phyloP scores from a whole-genome alignment of 2,113 vertebrate species.

The Hyperopisus bebe region DNA sequence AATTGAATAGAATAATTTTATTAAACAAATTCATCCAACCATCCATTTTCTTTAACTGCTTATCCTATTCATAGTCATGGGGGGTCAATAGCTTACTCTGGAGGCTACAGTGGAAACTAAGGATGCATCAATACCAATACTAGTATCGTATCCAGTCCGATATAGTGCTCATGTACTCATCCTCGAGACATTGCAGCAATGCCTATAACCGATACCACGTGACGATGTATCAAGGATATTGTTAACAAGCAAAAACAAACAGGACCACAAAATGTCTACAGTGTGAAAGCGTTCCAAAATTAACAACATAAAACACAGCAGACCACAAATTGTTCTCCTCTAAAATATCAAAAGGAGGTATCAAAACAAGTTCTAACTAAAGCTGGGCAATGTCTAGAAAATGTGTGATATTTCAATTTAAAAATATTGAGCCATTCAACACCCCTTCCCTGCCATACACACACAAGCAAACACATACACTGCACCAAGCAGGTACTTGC shows the following conservation, averaged over 20 bases:
- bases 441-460: background rate
- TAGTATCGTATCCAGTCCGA: background rate
- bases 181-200: background rate
- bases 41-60: no score
- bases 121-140: background rate
- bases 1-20: no score
- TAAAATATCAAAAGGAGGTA: background rate
- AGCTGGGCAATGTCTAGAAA: background rate
- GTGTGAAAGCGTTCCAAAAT: background rate
- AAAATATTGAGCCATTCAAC: background rate
- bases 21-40: no score
- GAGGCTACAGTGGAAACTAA: background rate
- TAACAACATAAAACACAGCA: background rate
- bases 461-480: background rate
- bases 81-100: no score
- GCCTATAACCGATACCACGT: background rate
- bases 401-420: background rate
- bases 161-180: background rate
- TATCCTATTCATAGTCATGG: no score
- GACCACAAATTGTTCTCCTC: background rate
- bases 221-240: background rate
- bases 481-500: background rate
- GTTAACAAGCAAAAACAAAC: background rate
- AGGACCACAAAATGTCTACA: background rate
- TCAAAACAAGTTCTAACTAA: background rate